phyloP scores from a whole-genome alignment of 1,140 invertebrate species.

The Heliconius congener region DNA sequence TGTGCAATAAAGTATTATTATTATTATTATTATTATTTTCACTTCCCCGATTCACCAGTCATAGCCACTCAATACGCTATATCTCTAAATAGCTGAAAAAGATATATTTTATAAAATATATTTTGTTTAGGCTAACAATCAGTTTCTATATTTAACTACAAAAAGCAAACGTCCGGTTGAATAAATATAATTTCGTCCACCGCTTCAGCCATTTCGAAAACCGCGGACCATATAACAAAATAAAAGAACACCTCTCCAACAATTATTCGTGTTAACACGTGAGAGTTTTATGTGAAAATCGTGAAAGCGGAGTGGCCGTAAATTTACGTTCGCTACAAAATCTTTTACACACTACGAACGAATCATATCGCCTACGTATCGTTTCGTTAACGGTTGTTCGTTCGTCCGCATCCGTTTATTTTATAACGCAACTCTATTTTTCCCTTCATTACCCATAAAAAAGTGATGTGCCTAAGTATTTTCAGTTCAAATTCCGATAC shows the following conservation, averaged over 20 bases:
- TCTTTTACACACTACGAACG: slow-evolving; percentile 26
- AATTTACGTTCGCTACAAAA: slow-evolving; percentile 35
- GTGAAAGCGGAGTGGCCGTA: slow-evolving; percentile 19
- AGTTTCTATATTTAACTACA: too few relatives aligned
- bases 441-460: slow-evolving; percentile 17
- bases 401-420: slow-evolving; percentile 31
- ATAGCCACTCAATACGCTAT: too few relatives aligned
- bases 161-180: too few relatives aligned
- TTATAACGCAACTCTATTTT: slow-evolving; percentile 19
- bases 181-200: not conserved
- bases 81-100: too few relatives aligned
- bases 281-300: slow-evolving; percentile 18
- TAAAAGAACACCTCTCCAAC: slow-evolving; percentile 10
- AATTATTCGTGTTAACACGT: slow-evolving; percentile 12
- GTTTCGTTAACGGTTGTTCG: slow-evolving; percentile 30
- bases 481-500: slow-evolving; percentile 13
- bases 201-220: not conserved
- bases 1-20: too few relatives aligned
- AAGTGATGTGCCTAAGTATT: not conserved
- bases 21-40: too few relatives aligned
- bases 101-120: too few relatives aligned
- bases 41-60: too few relatives aligned
- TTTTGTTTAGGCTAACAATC: too few relatives aligned
- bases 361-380: slow-evolving; percentile 24
- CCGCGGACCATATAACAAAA: not conserved